Base-by-base conservation (phyloP, 2,113 vertebrate species). In the Chloroceryle aenea region DNA sequence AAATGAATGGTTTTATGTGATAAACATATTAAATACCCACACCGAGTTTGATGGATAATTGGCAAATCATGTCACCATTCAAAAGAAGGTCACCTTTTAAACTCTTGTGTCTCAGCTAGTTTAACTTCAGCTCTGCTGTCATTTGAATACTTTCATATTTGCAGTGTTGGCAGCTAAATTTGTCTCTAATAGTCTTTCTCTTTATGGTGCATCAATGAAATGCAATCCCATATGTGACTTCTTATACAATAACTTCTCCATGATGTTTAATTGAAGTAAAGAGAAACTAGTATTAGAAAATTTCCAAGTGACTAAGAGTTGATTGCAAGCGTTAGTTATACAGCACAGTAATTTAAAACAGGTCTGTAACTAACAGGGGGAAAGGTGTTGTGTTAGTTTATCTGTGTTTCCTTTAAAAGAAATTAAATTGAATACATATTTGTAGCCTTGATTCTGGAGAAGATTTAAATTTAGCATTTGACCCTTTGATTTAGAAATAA, bases 81-180 rank as follows among this genome's bases (percentile, higher is more conserved):
- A 81, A 75, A n/a, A 88, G 82, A 92, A 96, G 76, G 93, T 95
- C 75, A 92, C 71, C 42, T 67, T 82, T 96, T 86, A 93, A 89
- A 91, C 34, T 56, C 72, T 81, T 81, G 21, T 75, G 23, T 77
- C 52, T 76, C 79, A 90, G 85, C 59, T 93, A 47, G 88, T 95
- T 92, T 90, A 90, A 84, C 72, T 88, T 47, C 58, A 86, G 53
- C 12, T 85, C 63, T 93, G 67, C 75, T 93, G 59, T 88, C 71
- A 88, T 83, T 94, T 91, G 90, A 89, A 79, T 77, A 76, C 82
- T 87, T 91, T 52, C 38, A 85, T 93, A 77, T 77, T 91, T 71
- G 93, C 55, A 59, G 25, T 36, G 25, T 67, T 64, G 27, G 78
- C 67, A 91, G 55, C 50, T 71, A 63, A 88, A 90, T 91, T 96